A percentile compares a stretch with the other conserved stretches of the same genome.
phyloP scores from a whole-genome alignment of 2,797 vertebrate species.

The Poeciliopsis turneri region DNA sequence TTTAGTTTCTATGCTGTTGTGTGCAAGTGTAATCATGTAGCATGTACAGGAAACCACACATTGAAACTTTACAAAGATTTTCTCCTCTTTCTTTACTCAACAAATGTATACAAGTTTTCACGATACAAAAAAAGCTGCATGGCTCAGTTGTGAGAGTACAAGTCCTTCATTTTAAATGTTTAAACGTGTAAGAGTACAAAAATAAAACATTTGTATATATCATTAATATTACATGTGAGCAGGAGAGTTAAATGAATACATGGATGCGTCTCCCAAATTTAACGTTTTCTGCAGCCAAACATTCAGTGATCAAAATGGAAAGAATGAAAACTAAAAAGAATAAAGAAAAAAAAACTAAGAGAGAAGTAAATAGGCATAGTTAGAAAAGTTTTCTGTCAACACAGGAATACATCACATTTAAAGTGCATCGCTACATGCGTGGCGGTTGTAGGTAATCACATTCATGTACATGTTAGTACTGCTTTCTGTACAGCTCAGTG shows the following conservation, averaged over 20 bases:
- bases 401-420: slow-evolving; percentile 73
- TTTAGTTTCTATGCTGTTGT: slow-evolving; percentile 28
- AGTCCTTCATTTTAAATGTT: slow-evolving; percentile 67
- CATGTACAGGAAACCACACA: slow-evolving; percentile 31
- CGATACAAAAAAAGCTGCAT: slow-evolving; percentile 39
- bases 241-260: slow-evolving; percentile 35
- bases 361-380: slow-evolving; percentile 51
- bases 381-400: slow-evolving; percentile 37
- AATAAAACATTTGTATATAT: slow-evolving; percentile 79
- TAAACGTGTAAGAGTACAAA: slow-evolving; percentile 77
- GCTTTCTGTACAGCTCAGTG: slow-evolving; percentile 24
- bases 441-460: slow-evolving; percentile 63
- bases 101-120: slow-evolving; percentile 35
- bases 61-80: slow-evolving; percentile 13
- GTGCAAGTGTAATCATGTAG: slow-evolving; percentile 18
- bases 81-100: slow-evolving; percentile 39
- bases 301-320: slow-evolving; percentile 50
- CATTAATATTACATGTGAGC: slow-evolving; percentile 66
- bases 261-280: slow-evolving; percentile 36
- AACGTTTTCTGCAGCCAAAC: slow-evolving; percentile 52
- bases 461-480: slow-evolving; percentile 40
- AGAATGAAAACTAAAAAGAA: slow-evolving; percentile 9
- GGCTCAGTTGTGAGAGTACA: slow-evolving; percentile 62
- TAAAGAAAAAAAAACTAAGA: slow-evolving; percentile 18
- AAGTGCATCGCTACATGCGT: slow-evolving; percentile 80